Conservation (phyloP, 2,797 vertebrate genomes). For the Miichthys miiuy region DNA sequence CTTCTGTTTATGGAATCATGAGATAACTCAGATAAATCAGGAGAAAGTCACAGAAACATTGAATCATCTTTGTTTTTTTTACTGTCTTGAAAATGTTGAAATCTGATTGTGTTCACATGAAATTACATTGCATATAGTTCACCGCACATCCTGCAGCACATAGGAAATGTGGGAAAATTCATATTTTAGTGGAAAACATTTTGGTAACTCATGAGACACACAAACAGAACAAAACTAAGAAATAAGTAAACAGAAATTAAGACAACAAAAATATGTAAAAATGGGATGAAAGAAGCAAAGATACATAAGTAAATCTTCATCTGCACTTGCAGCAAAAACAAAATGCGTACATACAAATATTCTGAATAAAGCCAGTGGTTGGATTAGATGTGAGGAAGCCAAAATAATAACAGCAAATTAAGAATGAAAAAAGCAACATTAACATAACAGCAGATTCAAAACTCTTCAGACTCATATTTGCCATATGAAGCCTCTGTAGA, state of each 20-base stretch:
- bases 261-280: slow-evolving; percentile 8
- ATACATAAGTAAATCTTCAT: not conserved
- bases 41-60: slow-evolving; percentile 41
- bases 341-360: slow-evolving; percentile 21
- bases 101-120: slow-evolving; percentile 56
- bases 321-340: slow-evolving; percentile 13
- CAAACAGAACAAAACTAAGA: slow-evolving; percentile 30
- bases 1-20: no score
- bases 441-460: not conserved
- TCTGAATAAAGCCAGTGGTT: slow-evolving; percentile 19
- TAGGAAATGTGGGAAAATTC: slow-evolving; percentile 11
- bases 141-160: slow-evolving; percentile 13
- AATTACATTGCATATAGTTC: slow-evolving; percentile 55
- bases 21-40: not conserved
- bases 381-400: not conserved
- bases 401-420: slow-evolving; percentile 42
- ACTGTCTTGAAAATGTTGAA: slow-evolving; percentile 62
- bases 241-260: slow-evolving; percentile 32
- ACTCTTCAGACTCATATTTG: not conserved
- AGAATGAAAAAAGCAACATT: slow-evolving; percentile 19
- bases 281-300: slow-evolving; percentile 22
- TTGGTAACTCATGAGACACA: slow-evolving; percentile 33
- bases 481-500: not conserved
- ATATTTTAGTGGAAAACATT: slow-evolving; percentile 36
- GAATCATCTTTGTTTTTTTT: slow-evolving; percentile 54